phyloP scores from a whole-genome alignment of 1,140 invertebrate genomes.

The Kradibia gibbosae region DNA sequence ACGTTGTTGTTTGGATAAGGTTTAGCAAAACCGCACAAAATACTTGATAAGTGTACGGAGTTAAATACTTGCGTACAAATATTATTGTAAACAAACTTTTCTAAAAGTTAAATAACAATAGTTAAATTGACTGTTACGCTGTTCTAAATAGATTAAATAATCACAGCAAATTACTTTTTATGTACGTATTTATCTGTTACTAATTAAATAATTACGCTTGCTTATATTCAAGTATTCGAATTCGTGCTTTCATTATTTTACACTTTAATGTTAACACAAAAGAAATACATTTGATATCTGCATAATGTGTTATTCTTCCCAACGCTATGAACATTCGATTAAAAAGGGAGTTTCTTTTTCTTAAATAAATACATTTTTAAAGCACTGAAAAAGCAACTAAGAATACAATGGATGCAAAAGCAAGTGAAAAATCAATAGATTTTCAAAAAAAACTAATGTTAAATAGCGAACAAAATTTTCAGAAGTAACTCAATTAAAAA shows the following conservation, averaged over 20 bases:
- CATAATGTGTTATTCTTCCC: too few species aligned
- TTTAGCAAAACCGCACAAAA: slow-evolving; percentile 14
- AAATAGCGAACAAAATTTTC: not conserved
- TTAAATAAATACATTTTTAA: too few species aligned
- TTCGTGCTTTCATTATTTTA: too few species aligned
- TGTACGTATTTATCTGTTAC: not conserved
- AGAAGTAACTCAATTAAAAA: too few species aligned
- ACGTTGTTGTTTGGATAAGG: not conserved
- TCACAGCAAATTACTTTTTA: not conserved
- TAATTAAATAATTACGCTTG: not conserved
- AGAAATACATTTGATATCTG: too few species aligned
- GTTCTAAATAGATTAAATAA: slow-evolving; percentile 1
- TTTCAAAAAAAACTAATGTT: slow-evolving; percentile 20
- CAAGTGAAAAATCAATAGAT: too few species aligned
- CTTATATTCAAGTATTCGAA: not conserved
- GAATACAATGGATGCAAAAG: too few species aligned
- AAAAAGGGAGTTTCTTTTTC: too few species aligned
- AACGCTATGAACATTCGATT: too few species aligned
- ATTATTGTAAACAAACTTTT: not conserved
- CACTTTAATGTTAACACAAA: too few species aligned
- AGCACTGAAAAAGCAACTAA: too few species aligned
- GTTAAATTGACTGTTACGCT: not conserved
- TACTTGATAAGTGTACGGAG: slow-evolving; percentile 6
- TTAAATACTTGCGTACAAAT: not conserved
- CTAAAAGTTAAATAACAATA: not conserved